Conservation (phyloP, 1,140 invertebrate genomes). For the Andrena cerasifolii region DNA sequence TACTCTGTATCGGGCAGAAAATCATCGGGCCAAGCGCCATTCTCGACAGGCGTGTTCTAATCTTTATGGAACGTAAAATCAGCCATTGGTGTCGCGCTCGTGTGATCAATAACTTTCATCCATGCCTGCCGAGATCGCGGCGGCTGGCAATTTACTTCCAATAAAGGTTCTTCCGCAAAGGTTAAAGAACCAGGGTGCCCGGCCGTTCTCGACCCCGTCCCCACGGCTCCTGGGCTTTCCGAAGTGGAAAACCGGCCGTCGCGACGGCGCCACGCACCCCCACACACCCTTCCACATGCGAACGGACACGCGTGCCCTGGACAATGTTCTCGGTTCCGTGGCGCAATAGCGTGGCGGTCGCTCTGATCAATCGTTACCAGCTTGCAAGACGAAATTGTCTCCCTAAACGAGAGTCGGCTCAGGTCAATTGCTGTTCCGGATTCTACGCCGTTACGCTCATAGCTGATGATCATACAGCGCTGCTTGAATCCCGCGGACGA, state of each 20-base stretch:
- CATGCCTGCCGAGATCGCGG: background rate
- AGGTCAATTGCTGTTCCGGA: conserved; percentile 30
- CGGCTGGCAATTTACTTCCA: conserved; percentile 25
- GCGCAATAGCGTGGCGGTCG: background rate
- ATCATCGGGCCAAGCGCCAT: background rate
- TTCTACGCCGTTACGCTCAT: conserved; percentile 25
- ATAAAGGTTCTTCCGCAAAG: conserved; percentile 29
- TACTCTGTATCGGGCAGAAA: background rate
- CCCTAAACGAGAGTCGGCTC: conserved; percentile 5
- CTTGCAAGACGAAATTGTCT: conserved; percentile 25
- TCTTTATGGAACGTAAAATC: conserved; percentile 16
- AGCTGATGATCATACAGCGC: conserved; percentile 1
- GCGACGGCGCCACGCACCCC: conserved; percentile 29
- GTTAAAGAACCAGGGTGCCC: conserved; percentile 41
- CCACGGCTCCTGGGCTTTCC: conserved; percentile 32
- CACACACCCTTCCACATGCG: background rate
- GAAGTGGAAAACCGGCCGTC: conserved; percentile 37
- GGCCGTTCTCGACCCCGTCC: background rate
- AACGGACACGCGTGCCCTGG: background rate
- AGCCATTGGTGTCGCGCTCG: background rate
- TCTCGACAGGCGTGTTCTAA: conserved; percentile 10
- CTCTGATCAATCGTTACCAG: conserved; percentile 21
- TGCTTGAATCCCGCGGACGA: background rate
- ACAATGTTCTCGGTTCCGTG: background rate
- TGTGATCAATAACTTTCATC: conserved; percentile 32